Evolutionary conservation across 2,797 vertebrate species (phyloP).

Genomic region (Dendrocincla tyrannina): DNA sequence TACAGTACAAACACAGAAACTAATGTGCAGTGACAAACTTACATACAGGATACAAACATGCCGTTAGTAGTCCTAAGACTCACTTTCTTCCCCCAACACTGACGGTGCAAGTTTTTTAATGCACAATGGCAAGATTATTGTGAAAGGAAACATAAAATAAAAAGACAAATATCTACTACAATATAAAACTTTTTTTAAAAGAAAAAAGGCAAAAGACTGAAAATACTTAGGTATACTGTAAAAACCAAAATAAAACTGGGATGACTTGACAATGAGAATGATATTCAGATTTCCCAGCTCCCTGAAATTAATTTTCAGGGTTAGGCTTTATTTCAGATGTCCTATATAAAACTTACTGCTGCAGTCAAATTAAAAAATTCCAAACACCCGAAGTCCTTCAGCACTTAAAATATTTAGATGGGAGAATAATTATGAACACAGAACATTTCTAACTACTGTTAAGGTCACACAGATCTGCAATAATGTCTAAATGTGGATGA

Average conservation of each 20-base stretch:
- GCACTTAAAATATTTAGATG: background rate
- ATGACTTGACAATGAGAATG: background rate
- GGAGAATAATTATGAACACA: background rate
- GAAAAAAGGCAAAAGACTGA: background rate
- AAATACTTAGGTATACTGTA: background rate
- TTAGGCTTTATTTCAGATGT: background rate
- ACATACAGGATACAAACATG: background rate
- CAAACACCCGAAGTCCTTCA: background rate
- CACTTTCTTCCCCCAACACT: rapidly evolving
- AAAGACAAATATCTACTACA: background rate
- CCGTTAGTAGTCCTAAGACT: background rate
- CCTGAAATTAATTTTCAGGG: background rate
- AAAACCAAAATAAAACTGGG: background rate
- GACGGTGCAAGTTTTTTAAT: background rate
- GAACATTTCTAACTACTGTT: background rate
- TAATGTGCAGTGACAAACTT: background rate
- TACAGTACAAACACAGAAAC: background rate
- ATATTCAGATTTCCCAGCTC: background rate
- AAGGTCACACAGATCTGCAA: background rate
- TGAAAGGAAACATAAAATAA: background rate
- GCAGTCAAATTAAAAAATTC: background rate
- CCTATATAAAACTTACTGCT: background rate
- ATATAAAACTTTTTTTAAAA: background rate
- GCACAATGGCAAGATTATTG: background rate
- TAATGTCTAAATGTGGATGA: rapidly evolving